Evolutionary conservation across 2,888 invertebrate genomes (phyloP).

Genomic region (Rhopalosiphum nymphaeae): DNA sequence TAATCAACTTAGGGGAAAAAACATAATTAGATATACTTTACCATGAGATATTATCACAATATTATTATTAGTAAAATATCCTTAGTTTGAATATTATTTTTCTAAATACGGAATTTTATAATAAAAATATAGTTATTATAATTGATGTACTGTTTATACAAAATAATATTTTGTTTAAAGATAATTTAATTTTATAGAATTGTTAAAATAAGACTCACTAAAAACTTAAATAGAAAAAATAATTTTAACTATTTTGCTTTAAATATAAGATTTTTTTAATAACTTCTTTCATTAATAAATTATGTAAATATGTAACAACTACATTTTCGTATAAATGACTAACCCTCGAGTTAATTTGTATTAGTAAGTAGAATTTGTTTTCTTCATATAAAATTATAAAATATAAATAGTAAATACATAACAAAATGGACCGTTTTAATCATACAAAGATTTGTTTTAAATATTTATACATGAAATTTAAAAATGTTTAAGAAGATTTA

Average conservation of each 20-base stretch:
- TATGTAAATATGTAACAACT: neutral
- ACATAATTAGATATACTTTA: neutral
- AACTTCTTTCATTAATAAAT: neutral
- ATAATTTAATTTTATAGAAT: neutral
- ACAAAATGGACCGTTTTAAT: neutral
- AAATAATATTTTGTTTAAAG: neutral
- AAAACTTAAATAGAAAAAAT: neutral
- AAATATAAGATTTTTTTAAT: neutral
- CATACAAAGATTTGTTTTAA: neutral
- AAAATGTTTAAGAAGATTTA: constrained; percentile 26
- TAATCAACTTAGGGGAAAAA: neutral
- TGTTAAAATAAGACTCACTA: neutral
- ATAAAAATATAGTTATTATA: neutral
- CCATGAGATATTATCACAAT: neutral
- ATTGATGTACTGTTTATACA: neutral
- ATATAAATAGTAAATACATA: neutral
- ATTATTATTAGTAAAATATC: neutral
- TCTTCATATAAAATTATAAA: neutral
- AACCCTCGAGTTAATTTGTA: neutral
- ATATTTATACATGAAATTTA: neutral
- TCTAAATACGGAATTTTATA: neutral
- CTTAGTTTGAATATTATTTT: neutral
- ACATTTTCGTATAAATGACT: neutral
- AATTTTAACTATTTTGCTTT: neutral
- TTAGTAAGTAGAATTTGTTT: neutral